Conservation (phyloP, 2,797 vertebrate species). For the Myotis daubentonii region DNA sequence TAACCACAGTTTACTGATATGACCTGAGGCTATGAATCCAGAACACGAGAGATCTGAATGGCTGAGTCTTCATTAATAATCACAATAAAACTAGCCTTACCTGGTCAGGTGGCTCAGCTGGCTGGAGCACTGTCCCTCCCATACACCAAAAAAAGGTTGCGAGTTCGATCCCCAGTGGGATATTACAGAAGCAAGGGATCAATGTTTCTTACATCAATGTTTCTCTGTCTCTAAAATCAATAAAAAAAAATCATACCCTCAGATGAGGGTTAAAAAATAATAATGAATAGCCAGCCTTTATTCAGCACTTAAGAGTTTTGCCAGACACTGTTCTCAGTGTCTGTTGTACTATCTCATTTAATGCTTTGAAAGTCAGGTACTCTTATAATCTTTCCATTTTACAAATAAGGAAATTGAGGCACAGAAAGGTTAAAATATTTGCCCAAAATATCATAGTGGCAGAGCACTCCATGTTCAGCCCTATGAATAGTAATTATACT, state of each 20-base stretch:
- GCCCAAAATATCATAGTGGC: background rate
- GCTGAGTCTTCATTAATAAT: background rate
- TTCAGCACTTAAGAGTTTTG: background rate
- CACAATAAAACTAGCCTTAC: background rate
- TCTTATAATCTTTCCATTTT: background rate
- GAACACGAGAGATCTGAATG: background rate
- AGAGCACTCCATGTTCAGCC: background rate
- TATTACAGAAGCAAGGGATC: background rate
- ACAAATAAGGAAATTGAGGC: background rate
- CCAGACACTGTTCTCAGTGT: background rate
- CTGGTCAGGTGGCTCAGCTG: background rate
- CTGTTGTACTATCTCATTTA: background rate
- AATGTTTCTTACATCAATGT: background rate
- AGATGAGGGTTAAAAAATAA: background rate
- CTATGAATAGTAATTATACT: background rate
- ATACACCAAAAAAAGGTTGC: background rate
- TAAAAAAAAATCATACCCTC: background rate
- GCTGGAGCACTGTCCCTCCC: background rate
- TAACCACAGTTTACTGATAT: background rate
- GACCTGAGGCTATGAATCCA: background rate
- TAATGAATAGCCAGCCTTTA: background rate
- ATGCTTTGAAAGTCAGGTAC: background rate
- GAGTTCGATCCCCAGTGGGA: background rate
- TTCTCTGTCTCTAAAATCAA: background rate
- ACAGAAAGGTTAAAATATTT: slow-evolving; percentile 6